Conservation (phyloP, 2,797 vertebrate species). For the Gorsachius magnificus region DNA sequence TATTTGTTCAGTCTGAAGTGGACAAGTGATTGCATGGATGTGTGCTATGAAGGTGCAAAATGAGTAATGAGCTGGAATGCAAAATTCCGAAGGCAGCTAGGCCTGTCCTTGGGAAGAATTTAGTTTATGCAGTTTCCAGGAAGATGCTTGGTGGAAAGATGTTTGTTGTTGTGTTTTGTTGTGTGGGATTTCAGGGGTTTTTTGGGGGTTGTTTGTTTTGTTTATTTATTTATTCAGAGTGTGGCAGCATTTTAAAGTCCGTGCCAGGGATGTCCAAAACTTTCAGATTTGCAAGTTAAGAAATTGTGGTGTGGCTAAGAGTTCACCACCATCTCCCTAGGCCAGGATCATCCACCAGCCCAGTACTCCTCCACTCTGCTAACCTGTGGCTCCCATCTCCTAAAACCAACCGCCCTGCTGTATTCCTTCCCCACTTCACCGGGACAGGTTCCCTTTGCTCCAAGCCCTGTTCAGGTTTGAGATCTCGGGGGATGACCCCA, state of each 20-base stretch:
- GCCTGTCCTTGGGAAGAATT: neutral
- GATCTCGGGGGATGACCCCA: neutral
- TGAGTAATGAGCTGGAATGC: neutral
- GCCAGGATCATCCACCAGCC: neutral
- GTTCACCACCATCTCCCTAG: neutral
- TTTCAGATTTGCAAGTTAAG: neutral
- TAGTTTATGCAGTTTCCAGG: neutral
- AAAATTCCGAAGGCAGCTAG: neutral
- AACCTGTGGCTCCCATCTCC: neutral
- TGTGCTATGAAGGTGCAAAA: neutral
- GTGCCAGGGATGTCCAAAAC: neutral
- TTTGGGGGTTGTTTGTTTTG: too few species aligned
- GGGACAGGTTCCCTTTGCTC: neutral
- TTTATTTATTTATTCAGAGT: neutral
- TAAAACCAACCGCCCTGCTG: rapidly evolving
- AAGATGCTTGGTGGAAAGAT: neutral
- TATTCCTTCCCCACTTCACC: neutral
- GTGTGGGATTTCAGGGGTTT: too few species aligned
- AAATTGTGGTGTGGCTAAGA: neutral
- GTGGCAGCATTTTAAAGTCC: neutral
- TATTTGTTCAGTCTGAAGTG: neutral
- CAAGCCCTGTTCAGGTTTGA: neutral
- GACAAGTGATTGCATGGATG: neutral
- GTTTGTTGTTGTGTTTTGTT: too few species aligned
- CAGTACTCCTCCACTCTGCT: neutral